Percentiles rank a stretch among this genome's conserved stretches.
These are phyloP conservation scores for Pterostichus madidus DNA, from an alignment of 2,888 invertebrate genomes.

Conservation along the genomic window DNA sequence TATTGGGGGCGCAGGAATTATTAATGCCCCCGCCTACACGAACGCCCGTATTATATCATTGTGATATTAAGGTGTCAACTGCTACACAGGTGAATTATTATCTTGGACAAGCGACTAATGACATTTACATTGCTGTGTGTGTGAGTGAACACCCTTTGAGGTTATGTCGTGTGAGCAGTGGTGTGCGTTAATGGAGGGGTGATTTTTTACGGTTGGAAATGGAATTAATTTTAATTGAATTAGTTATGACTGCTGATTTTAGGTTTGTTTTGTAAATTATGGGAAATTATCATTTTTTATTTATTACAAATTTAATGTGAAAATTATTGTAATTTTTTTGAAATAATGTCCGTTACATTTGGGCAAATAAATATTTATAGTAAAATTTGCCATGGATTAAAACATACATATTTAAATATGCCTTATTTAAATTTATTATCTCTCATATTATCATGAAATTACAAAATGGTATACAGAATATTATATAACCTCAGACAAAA, in stretches of 20 bases:
- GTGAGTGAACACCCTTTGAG: slow-evolving; percentile 11
- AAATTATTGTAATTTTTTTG: not conserved
- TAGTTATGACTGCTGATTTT: slow-evolving; percentile 16
- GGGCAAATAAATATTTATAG: no score
- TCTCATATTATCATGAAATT: no score
- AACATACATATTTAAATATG: no score
- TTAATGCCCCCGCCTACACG: slow-evolving; percentile 23
- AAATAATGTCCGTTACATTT: no score
- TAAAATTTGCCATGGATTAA: no score
- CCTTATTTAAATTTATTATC: no score
- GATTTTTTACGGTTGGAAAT: not conserved
- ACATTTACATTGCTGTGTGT: slow-evolving; percentile 50
- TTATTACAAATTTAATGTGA: slow-evolving; percentile 19
- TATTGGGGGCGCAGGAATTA: slow-evolving; percentile 27
- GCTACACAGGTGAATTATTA: slow-evolving; percentile 51
- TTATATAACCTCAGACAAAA: no score
- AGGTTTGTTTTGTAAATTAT: not conserved
- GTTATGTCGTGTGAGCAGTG: not conserved
- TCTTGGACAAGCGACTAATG: slow-evolving; percentile 53
- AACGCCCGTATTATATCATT: slow-evolving; percentile 43
- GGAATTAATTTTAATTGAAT: slow-evolving; percentile 26
- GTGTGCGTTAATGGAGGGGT: slow-evolving; percentile 33
- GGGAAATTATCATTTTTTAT: slow-evolving; percentile 12
- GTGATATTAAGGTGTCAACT: slow-evolving; percentile 62
- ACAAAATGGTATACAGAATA: no score